Evolutionary conservation across 2,113 vertebrate genomes (phyloP), one percentile per base, ranked within the genome.

Genomic region (Tinamus guttatus): DNA sequence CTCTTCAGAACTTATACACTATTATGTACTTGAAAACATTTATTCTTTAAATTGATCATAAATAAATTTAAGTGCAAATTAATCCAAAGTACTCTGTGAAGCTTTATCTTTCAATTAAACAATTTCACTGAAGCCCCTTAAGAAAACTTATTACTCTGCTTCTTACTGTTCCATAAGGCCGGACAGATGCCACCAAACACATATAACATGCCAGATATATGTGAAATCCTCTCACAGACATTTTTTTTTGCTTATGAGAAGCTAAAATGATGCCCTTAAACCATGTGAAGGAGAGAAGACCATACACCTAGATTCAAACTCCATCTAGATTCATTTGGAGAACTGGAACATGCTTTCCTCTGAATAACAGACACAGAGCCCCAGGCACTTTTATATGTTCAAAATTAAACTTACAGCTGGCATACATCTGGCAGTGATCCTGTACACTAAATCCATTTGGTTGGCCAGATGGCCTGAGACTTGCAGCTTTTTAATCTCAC

Each of bases 401-500:
- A 98, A 97, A 98, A 98, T 98, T 98, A 98, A 98, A 99, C 98
- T 98, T 98, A 98, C 98, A 98, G 97, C 98, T 98, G 97, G 98
- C 98, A 98, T 98, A 96, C 96, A 97, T 98, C 97, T 98, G 98
- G 98, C 98, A 97, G 92, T 96, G 96, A 88, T 98, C 96, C 96
- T 97, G 97, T 94, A 96, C 98, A 94, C 96, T 95, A 98, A 97
- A 98, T 98, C 97, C 97, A 98, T 98, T 98, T 98, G 98, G 98
- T 95, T 83, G 96, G 97, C 98, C 98, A 99, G 98, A 99, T 98
- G 98, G 98, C 97, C 97, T 94, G 97, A 97, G 98, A 98, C 97
- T 98, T 98, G 98, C 98, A 99, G 98, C 97, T 98, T 98, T 98
- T 98, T 98, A 98, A 98, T 99, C 98, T 99, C 97, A 97, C 81